Evolutionary conservation across 53 echinoderm and acorn worm species (phyloP).

Genomic region (Astropecten irregularis): DNA sequence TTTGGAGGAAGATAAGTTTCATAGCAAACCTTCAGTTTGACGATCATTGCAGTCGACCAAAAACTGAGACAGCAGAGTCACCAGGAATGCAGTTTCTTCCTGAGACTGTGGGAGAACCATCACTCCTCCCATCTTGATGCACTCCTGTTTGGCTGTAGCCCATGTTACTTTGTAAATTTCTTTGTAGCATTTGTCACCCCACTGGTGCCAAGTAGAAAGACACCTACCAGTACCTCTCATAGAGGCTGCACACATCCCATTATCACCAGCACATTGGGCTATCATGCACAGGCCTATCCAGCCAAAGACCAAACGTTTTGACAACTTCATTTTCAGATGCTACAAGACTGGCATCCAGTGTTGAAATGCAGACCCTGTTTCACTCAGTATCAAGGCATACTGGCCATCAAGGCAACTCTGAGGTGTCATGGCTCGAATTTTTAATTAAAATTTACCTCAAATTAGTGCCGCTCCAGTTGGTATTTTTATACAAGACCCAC

Average conservation of each 20-base stretch:
- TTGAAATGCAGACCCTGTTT: too few relatives aligned
- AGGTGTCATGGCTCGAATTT: too few relatives aligned
- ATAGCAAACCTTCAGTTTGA: not conserved
- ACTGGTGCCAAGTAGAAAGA: not conserved
- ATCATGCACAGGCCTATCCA: not conserved
- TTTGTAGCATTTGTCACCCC: constrained; percentile 20
- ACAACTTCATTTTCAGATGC: too few relatives aligned
- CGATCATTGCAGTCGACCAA: constrained; percentile 10
- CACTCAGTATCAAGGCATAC: too few relatives aligned
- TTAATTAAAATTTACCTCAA: too few relatives aligned
- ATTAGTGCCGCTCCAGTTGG: too few relatives aligned
- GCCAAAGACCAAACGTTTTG: too few relatives aligned
- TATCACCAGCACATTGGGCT: not conserved
- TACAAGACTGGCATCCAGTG: too few relatives aligned
- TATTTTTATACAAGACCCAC: too few relatives aligned
- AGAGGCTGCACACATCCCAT: not conserved
- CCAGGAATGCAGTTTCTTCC: not conserved
- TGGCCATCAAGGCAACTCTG: too few relatives aligned
- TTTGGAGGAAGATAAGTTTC: too few relatives aligned
- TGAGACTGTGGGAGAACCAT: not conserved
- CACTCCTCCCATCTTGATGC: constrained; percentile 19
- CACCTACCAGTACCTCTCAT: not conserved
- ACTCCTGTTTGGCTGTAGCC: constrained; percentile 12
- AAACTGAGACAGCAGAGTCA: not conserved
- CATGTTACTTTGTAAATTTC: not conserved